Evolutionary conservation across 2,797 vertebrate species (phyloP).

Genomic region (Xenops minutus): DNA sequence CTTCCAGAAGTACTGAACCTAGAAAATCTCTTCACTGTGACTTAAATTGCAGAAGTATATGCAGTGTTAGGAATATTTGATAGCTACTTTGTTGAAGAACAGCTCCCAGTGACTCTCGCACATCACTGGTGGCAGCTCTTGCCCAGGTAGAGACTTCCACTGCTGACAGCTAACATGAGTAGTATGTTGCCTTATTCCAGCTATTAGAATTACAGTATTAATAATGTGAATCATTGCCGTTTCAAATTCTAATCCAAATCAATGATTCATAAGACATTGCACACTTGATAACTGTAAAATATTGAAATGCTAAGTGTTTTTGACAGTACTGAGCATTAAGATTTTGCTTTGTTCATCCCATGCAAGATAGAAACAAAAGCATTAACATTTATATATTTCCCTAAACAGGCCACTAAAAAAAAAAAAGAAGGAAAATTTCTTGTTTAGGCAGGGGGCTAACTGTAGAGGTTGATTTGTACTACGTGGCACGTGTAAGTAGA

Average conservation of each 20-base stretch:
- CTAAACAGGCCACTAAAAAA: background rate
- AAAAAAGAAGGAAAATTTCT: background rate
- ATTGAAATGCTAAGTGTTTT: background rate
- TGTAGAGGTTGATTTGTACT: background rate
- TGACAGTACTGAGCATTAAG: background rate
- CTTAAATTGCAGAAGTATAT: background rate
- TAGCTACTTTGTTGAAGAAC: background rate
- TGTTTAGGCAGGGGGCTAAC: background rate
- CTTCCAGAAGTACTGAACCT: background rate
- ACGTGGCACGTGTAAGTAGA: background rate
- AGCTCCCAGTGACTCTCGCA: background rate
- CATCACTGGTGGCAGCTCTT: background rate
- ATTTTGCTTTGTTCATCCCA: background rate
- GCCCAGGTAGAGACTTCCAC: background rate
- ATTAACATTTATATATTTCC: background rate
- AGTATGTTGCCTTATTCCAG: background rate
- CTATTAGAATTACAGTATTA: background rate
- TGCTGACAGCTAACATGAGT: background rate
- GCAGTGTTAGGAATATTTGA: background rate
- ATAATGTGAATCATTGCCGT: background rate
- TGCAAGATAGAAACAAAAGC: background rate
- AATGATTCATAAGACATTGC: background rate
- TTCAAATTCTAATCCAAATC: background rate
- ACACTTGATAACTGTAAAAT: background rate
- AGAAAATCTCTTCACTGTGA: background rate